Evolutionary conservation across 2,797 vertebrate genomes (phyloP).

Genomic region (Chiloscyllium punctatum): DNA sequence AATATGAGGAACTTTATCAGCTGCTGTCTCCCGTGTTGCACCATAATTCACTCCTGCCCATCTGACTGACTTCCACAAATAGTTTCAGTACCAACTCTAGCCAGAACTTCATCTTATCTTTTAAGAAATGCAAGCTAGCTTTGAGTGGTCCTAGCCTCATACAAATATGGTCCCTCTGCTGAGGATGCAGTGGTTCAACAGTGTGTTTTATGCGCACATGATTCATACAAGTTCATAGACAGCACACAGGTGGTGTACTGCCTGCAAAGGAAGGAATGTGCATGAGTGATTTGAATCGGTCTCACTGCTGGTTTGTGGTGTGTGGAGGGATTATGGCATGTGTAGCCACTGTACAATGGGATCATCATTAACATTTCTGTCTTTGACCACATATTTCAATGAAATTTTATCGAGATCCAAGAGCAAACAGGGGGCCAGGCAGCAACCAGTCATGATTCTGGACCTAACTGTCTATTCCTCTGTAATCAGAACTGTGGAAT

Average conservation of each 20-base stretch:
- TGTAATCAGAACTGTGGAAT: not conserved
- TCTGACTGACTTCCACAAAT: not conserved
- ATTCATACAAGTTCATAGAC: not conserved
- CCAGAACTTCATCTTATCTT: not conserved
- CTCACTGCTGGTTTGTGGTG: no score
- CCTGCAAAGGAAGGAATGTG: not conserved
- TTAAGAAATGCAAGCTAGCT: not conserved
- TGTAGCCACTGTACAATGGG: not conserved
- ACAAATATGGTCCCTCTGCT: not conserved
- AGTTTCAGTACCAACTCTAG: not conserved
- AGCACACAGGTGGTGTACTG: not conserved
- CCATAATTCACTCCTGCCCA: not conserved
- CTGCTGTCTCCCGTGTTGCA: not conserved
- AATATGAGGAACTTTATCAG: not conserved
- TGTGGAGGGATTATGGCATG: not conserved
- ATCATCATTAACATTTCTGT: not conserved
- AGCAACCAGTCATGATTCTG: not conserved
- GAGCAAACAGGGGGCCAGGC: not conserved
- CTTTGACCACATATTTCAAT: not conserved
- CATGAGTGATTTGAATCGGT: not conserved
- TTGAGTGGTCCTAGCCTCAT: not conserved
- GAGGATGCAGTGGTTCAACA: not conserved
- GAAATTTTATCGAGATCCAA: not conserved
- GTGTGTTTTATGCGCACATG: not conserved
- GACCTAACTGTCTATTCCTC: not conserved